Base-by-base conservation (phyloP, 1,140 invertebrate species). In the Heliconius nattereri region DNA sequence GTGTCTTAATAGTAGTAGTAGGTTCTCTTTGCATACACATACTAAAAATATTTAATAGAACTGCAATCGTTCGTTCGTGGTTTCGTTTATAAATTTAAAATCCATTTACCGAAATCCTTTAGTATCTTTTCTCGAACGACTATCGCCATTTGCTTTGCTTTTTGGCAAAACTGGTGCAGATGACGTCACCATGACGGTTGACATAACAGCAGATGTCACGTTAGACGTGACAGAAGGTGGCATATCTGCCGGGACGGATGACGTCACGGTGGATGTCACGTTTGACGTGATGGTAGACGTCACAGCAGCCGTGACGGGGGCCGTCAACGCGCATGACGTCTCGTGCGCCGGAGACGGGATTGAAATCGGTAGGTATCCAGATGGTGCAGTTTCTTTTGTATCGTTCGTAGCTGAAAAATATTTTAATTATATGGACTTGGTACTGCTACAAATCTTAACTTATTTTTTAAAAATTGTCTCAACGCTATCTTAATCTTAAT, bases 61-160 rank as follows among this genome's bases (percentile, higher is more conserved):
- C 9, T 60, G 3, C 9, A 26, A 26, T 54, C 40, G 52, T 54
- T 8, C 19, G 20, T 54, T 70, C 3, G 3, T 16, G 16, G 40
- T 45, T 5, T 45, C 13, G 13, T 45, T 16, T 45, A 45, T 29
- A 9, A 37, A 72, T 37, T 26, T n/a, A 37, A 20, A 20, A 23
- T 37, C 7, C 71, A 79, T 52, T 83, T 84, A 88, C 86, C 86
- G 80, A 75, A 88, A 88, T 26, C 83, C 84, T 79, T 86, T 88
- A n/a, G 81, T 78, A 57, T 88, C 86, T 77, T 83, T 86, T 71
- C 83, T 85, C 9, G 76, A 45, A 49, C 84, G 85, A 7, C 66
- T 73, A 71, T 88, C 85, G 11, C 85, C 84, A 49, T 86, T 88
- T n/a, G 79, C 37, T 71, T 82, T 86, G 29, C 60, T 40, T n/a